phyloP scores from a whole-genome alignment of 2,113 vertebrate genomes.

The Onychostoma macrolepis region DNA sequence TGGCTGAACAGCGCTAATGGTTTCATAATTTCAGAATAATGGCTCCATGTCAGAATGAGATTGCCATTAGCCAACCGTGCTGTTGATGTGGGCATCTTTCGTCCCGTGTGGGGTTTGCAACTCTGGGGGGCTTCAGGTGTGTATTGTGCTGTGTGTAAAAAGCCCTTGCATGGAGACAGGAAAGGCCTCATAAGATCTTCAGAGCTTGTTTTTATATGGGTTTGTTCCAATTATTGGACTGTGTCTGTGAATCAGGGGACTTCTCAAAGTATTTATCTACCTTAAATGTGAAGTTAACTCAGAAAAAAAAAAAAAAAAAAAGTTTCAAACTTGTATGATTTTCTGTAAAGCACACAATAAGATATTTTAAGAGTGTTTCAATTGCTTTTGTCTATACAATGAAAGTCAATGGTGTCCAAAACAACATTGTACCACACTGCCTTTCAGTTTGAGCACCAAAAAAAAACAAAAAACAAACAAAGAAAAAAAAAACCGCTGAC shows the following conservation, averaged over 20 bases:
- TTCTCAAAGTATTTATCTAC: too few species aligned
- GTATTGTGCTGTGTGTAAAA: conserved; percentile 27
- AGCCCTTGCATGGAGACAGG: neutral
- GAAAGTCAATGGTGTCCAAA: too few species aligned
- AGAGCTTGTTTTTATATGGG: neutral
- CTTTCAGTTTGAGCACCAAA: too few species aligned
- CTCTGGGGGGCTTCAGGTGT: conserved; percentile 33
- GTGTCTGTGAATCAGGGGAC: neutral
- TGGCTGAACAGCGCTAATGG: conserved; percentile 72
- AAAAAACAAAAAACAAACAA: too few species aligned
- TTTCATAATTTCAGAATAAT: conserved; percentile 78
- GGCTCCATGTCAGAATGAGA: conserved; percentile 70
- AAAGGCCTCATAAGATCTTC: neutral
- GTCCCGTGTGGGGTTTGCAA: conserved; percentile 35
- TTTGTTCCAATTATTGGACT: neutral
- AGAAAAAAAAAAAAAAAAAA: too few species aligned
- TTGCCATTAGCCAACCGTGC: conserved; percentile 66
- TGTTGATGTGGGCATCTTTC: conserved; percentile 24
- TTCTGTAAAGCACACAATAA: too few species aligned
- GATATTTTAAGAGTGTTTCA: too few species aligned
- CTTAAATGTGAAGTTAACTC: too few species aligned
- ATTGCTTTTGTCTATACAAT: too few species aligned
- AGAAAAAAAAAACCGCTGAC: too few species aligned
- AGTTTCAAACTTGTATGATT: too few species aligned
- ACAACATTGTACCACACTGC: too few species aligned